phyloP scores from a whole-genome alignment of 35 echinoderm and acorn worm genomes.

The Anneissia japonica region DNA sequence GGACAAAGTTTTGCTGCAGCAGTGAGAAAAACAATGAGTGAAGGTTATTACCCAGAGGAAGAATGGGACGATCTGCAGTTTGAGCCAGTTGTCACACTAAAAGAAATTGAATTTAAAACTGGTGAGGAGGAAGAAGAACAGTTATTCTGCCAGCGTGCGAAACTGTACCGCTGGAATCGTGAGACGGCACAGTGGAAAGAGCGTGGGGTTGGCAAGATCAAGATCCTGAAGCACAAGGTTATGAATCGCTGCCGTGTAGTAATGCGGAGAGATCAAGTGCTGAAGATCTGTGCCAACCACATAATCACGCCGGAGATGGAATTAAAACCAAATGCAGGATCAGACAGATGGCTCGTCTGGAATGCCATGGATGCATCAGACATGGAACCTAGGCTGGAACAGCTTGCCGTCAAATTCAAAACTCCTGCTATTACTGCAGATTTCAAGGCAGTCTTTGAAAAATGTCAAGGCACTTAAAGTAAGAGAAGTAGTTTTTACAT shows the following conservation, averaged over 20 bases:
- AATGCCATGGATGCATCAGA: constrained; percentile 84
- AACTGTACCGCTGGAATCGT: constrained; percentile 54
- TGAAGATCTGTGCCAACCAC: constrained; percentile 86
- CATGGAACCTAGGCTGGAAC: constrained; percentile 49
- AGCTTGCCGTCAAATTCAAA: constrained; percentile 80
- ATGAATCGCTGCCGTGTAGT: constrained; percentile 30
- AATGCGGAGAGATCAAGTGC: constrained; percentile 68
- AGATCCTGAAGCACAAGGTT: constrained; percentile 40
- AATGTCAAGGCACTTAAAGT: background rate
- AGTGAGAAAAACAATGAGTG: background rate
- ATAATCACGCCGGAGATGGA: constrained; percentile 49
- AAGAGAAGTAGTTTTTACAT: too few species aligned
- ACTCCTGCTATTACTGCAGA: constrained; percentile 44
- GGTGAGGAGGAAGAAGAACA: constrained; percentile 72
- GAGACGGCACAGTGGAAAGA: constrained; percentile 53
- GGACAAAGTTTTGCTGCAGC: background rate
- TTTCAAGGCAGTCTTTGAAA: constrained; percentile 17
- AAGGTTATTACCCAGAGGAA: background rate
- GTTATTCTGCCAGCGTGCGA: constrained; percentile 33
- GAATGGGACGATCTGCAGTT: constrained; percentile 71
- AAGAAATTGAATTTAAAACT: constrained; percentile 33
- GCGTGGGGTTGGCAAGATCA: constrained; percentile 69
- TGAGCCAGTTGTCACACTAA: constrained; percentile 42
- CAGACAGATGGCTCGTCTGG: constrained; percentile 70
- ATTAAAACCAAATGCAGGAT: constrained; percentile 54